Conservation (phyloP, 2,888 invertebrate species). For the Dimorphilus gyrociliatus region DNA sequence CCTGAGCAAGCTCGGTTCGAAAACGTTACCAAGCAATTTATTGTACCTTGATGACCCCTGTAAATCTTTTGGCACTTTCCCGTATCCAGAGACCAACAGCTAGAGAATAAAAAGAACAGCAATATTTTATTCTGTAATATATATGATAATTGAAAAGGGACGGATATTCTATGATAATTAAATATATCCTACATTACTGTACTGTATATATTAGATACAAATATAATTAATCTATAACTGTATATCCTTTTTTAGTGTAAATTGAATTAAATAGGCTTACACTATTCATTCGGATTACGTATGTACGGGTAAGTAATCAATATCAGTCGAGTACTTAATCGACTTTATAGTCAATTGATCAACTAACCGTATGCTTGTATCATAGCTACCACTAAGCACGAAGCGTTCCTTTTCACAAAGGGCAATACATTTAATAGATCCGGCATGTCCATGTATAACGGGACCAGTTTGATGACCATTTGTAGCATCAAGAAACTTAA, state of each 20-base stretch:
- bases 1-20: slow-evolving; percentile 28
- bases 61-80: slow-evolving; percentile 34
- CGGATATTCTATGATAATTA: too few species aligned
- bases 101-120: slow-evolving; percentile 7
- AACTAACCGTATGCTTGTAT: slow-evolving; percentile 32
- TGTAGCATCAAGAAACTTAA: slow-evolving; percentile 22
- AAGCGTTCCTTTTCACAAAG: slow-evolving; percentile 21
- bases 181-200: too few species aligned
- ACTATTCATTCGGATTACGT: too few species aligned
- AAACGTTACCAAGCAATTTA: slow-evolving; percentile 21
- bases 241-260: too few species aligned
- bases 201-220: too few species aligned
- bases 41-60: slow-evolving; percentile 33
- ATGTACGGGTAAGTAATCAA: too few species aligned
- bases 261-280: too few species aligned
- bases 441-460: slow-evolving; percentile 33
- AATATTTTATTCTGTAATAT: background rate
- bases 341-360: background rate
- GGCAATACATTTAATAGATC: slow-evolving; percentile 29
- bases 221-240: too few species aligned
- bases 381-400: slow-evolving; percentile 35
- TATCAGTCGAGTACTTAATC: too few species aligned
- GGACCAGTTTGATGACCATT: slow-evolving; percentile 18
- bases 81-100: slow-evolving; percentile 32
- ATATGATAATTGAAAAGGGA: too few species aligned